phyloP scores from a whole-genome alignment of 2,888 invertebrate genomes.

The Sphaeridia pumilis region DNA sequence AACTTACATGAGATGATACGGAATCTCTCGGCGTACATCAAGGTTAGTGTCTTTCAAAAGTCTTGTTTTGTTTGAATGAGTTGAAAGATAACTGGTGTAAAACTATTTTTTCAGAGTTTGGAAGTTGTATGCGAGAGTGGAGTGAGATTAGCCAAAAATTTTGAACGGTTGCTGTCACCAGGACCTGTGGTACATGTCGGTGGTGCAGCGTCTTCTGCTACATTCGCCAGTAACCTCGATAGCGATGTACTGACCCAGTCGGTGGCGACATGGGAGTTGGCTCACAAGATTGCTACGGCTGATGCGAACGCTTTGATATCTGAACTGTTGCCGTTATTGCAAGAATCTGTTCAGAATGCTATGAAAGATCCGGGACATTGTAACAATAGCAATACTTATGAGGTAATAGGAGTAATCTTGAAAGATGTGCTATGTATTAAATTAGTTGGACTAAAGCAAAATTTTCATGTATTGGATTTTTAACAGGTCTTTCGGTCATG shows the following conservation, averaged over 20 bases:
- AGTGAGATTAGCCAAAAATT: slow-evolving; percentile 33
- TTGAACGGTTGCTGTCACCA: slow-evolving; percentile 34
- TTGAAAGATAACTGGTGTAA: not conserved
- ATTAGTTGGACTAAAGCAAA: not conserved
- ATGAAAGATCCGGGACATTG: slow-evolving; percentile 33
- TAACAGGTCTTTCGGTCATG: slow-evolving; percentile 36
- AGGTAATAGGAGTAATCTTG: slow-evolving; percentile 20
- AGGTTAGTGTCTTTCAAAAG: too few relatives aligned
- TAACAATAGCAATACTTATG: slow-evolving; percentile 32
- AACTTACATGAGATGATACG: slow-evolving; percentile 36
- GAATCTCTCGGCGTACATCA: slow-evolving; percentile 35
- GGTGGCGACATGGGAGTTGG: slow-evolving; percentile 36
- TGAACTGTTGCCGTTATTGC: slow-evolving; percentile 34
- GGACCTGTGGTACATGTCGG: slow-evolving; percentile 18
- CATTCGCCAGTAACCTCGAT: slow-evolving; percentile 27
- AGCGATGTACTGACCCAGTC: slow-evolving; percentile 34
- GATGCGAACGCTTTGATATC: slow-evolving; percentile 35
- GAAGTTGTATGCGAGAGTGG: slow-evolving; percentile 35
- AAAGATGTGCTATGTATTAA: not conserved
- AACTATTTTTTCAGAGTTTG: slow-evolving; percentile 23
- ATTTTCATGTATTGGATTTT: not conserved
- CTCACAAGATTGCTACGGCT: slow-evolving; percentile 32
- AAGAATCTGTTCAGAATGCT: slow-evolving; percentile 34
- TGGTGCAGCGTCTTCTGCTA: slow-evolving; percentile 20
- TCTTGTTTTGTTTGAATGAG: too few relatives aligned